Evolutionary conservation across 1,140 invertebrate species (phyloP).

Genomic region (Scaptomyza hsui): DNA sequence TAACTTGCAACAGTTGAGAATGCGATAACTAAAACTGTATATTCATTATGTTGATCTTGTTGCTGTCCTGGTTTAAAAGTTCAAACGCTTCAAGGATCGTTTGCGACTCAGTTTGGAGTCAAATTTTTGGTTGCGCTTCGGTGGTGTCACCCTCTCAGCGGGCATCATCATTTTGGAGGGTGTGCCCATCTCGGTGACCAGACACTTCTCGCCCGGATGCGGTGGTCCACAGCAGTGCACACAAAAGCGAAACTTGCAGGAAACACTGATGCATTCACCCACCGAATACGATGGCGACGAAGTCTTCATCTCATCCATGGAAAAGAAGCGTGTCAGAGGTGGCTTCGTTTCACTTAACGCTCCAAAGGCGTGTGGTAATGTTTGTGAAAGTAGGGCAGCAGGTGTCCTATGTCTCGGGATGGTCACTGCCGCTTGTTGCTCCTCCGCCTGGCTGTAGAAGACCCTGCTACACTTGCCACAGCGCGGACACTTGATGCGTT

Average conservation of each 20-base stretch:
- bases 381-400: conserved; percentile 43
- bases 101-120: conserved; percentile 64
- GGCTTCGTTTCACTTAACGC: conserved; percentile 9
- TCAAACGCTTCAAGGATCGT: conserved; percentile 67
- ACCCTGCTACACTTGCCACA: conserved; percentile 62
- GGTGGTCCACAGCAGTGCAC: conserved; percentile 53
- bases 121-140: conserved; percentile 50
- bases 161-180: conserved; percentile 71
- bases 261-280: conserved; percentile 58
- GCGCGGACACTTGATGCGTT: conserved; percentile 68
- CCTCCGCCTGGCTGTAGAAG: conserved; percentile 35
- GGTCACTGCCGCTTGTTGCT: conserved; percentile 4
- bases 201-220: conserved; percentile 65
- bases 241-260: conserved; percentile 64
- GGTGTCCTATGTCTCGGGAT: too few relatives aligned
- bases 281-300: conserved; percentile 34
- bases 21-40: conserved; percentile 27
- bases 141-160: conserved; percentile 56
- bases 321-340: conserved; percentile 50
- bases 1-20: conserved; percentile 15
- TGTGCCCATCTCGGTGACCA: conserved; percentile 67
- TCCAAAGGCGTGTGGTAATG: conserved; percentile 40
- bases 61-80: conserved; percentile 48
- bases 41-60: conserved; percentile 13
- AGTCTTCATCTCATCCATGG: conserved; percentile 55